Conservation (phyloP, 2,888 invertebrate genomes). For the Exocentrus adspersus region DNA sequence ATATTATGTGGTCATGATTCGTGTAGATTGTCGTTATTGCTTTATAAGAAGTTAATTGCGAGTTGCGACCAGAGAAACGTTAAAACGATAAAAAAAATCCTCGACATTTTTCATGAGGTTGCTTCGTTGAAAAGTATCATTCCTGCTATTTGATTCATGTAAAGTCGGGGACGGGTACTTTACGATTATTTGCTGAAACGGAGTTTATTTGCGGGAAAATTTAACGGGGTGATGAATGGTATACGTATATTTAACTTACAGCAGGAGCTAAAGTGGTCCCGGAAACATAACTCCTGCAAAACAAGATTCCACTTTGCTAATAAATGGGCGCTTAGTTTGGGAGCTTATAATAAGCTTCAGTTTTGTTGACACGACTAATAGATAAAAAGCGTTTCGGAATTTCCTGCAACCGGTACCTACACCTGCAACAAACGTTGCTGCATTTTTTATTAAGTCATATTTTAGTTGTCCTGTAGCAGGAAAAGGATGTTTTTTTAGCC, state of each 20-base stretch:
- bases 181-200: constrained; percentile 1
- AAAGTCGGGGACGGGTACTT: not conserved
- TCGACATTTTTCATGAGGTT: too few relatives aligned
- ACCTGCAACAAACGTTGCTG: too few relatives aligned
- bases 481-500: too few relatives aligned
- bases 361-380: too few relatives aligned
- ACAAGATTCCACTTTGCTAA: not conserved
- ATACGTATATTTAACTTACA: constrained; percentile 1
- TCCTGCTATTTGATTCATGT: not conserved
- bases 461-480: too few relatives aligned
- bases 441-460: too few relatives aligned
- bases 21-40: not conserved
- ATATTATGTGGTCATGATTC: constrained; percentile 6
- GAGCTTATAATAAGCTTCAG: not conserved
- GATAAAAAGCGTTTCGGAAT: too few relatives aligned
- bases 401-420: too few relatives aligned
- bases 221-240: not conserved
- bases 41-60: not conserved
- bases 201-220: not conserved
- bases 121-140: too few relatives aligned
- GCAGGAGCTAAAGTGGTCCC: not conserved
- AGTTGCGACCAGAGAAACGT: not conserved
- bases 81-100: too few relatives aligned
- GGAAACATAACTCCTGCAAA: not conserved
- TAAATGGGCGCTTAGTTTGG: not conserved